Evolutionary conservation across 2,888 invertebrate species (phyloP), one percentile per base, ranked within the genome.

Genomic region (Onchidella celtica): DNA sequence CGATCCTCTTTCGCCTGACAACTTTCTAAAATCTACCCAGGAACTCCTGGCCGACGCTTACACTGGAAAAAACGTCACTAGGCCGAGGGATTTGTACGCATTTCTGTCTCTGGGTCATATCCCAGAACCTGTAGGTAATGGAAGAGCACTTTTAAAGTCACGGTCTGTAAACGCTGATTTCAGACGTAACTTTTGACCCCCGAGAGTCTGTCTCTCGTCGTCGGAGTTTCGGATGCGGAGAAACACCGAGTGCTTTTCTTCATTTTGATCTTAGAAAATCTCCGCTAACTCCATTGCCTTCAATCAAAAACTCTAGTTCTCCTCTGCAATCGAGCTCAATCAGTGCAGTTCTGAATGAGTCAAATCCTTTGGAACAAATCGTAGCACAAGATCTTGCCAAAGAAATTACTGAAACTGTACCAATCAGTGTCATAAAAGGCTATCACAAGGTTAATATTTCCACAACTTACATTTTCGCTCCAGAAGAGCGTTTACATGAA

Each of bases 1-100:
- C n/a, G 27, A 27, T 2, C 69, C 69, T 3, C n/a, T n/a, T 2
- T 36, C 69, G 4, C 21, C 69, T 2, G 36, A 38, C 17, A 69
- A 69, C 17, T 38, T 69, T 21, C 34, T 38, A 6, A 32, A 34
- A 21, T 17, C 6, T 9, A n/a, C 69, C 2, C 72, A 72, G 27
- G 55, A 72, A 24, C 32, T 72, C 6, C 72, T 72, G 59, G 68
- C 38, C 2, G 68, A 68, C 21, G 68, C 68, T n/a, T 68, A 68
- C 36, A 68, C 68, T n/a, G 68, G 68, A 6, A 29, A 24, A 6
- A 81, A 84, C 63, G 72, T 84, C 70, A 84, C 84, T 32, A 72
- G 79, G 29, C 84, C 84, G 9, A 75, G 84, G n/a, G 84, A 84
- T 24, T 47, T 82, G 57, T 84, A 84, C 82, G 40, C 84, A 21